Evolutionary conservation across 2,888 invertebrate genomes (phyloP).

Genomic region (Leptinotarsa rubiginosa): DNA sequence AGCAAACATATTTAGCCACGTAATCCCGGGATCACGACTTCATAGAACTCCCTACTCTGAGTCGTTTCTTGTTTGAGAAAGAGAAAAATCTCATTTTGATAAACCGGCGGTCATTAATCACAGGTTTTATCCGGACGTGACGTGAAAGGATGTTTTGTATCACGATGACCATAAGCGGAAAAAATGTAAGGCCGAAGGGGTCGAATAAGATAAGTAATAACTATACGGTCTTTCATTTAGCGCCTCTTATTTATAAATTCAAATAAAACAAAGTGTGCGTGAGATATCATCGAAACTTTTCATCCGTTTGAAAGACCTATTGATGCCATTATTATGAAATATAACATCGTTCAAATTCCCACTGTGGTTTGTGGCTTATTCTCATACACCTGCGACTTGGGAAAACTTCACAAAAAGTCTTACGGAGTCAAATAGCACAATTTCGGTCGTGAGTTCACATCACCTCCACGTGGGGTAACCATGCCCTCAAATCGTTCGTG

Average conservation of each 20-base stretch:
- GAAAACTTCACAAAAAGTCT: too few relatives aligned
- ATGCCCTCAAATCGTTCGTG: too few relatives aligned
- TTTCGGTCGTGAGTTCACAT: too few relatives aligned
- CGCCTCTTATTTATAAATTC: background rate
- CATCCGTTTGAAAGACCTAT: too few relatives aligned
- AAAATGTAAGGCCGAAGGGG: slow-evolving; percentile 30
- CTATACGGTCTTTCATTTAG: background rate
- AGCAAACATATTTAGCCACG: slow-evolving; percentile 30
- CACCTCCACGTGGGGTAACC: too few relatives aligned
- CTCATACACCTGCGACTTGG: too few relatives aligned
- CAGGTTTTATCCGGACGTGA: slow-evolving; percentile 65
- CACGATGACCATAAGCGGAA: slow-evolving; percentile 58
- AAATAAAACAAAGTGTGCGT: background rate
- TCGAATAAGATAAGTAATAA: background rate
- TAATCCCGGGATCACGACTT: slow-evolving; percentile 56
- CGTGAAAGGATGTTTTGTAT: slow-evolving; percentile 61
- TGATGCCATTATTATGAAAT: too few relatives aligned
- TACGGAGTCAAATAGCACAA: too few relatives aligned
- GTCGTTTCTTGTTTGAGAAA: slow-evolving; percentile 57
- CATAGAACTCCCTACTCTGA: slow-evolving; percentile 50
- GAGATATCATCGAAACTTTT: too few relatives aligned
- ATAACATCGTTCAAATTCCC: too few relatives aligned
- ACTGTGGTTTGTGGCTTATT: too few relatives aligned
- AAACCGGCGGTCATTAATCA: slow-evolving; percentile 64
- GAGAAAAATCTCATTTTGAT: slow-evolving; percentile 64